Conservation (phyloP, 2,113 vertebrate species). For the Bombycilla garrulus region DNA sequence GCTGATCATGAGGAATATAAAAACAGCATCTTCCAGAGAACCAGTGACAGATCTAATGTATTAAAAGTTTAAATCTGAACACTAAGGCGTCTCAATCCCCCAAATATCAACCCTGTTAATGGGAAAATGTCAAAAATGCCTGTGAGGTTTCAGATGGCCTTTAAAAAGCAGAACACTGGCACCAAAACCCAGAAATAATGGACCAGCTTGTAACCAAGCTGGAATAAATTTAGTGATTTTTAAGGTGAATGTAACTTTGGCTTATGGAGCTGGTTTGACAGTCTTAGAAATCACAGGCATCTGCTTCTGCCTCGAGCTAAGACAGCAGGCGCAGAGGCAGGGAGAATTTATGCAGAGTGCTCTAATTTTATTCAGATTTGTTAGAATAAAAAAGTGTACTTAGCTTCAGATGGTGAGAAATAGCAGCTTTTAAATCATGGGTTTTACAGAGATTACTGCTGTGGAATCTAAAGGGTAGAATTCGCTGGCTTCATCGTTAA, state of each 20-base stretch:
- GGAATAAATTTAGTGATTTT: background rate
- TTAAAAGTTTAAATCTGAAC: background rate
- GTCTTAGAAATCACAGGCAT: background rate
- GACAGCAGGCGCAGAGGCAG: slow-evolving; percentile 40
- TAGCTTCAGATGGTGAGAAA: slow-evolving; percentile 16
- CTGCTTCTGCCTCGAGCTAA: slow-evolving; percentile 32
- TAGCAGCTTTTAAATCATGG: slow-evolving; percentile 9
- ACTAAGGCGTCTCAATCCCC: background rate
- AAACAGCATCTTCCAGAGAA: slow-evolving; percentile 2
- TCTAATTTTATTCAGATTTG: slow-evolving; percentile 37
- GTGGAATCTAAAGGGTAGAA: background rate
- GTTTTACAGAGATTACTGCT: background rate
- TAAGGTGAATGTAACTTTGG: slow-evolving; percentile 30
- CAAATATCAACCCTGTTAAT: background rate
- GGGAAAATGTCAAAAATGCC: slow-evolving; percentile 47
- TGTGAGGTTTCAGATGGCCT: slow-evolving; percentile 33
- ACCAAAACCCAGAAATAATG: background rate
- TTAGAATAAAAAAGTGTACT: background rate
- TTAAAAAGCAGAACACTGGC: background rate
- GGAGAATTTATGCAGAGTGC: slow-evolving; percentile 13
- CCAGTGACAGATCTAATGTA: background rate
- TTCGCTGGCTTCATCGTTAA: background rate
- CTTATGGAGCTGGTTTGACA: slow-evolving; percentile 7
- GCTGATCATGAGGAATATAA: background rate
- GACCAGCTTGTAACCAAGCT: background rate